These are phyloP conservation scores for Chitala chitala DNA, from an alignment of 2,113 vertebrate species.

Conservation along the genomic window DNA sequence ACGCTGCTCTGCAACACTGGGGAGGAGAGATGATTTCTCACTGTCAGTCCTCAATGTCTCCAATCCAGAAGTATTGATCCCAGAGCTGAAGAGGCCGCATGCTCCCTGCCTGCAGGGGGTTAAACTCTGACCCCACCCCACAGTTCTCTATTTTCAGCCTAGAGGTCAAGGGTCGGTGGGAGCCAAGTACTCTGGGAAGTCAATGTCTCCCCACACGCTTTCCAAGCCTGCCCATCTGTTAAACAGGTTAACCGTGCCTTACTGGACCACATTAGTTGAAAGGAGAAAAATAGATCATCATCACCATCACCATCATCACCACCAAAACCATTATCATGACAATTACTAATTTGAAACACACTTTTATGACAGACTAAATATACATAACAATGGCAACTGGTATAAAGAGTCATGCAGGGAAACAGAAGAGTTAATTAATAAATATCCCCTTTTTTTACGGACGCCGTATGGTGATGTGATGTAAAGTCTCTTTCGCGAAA, in stretches of 20 bases:
- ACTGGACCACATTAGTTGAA: constrained; percentile 27
- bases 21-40: constrained; percentile 19
- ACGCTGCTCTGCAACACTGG: not conserved
- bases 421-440: too few relatives aligned
- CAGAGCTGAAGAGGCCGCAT: constrained; percentile 23
- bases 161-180: constrained; percentile 56
- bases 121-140: constrained; percentile 49
- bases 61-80: constrained; percentile 46
- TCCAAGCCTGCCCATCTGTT: constrained; percentile 59
- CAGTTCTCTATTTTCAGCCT: constrained; percentile 47
- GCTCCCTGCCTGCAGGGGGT: constrained; percentile 47
- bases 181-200: constrained; percentile 61
- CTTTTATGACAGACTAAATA: too few relatives aligned
- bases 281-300: not conserved
- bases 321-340: not conserved
- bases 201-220: constrained; percentile 48
- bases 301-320: not conserved
- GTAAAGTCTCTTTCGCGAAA: too few relatives aligned
- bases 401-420: too few relatives aligned
- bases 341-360: not conserved
- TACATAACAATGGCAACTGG: too few relatives aligned
- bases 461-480: too few relatives aligned
- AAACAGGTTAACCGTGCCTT: constrained; percentile 59
- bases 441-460: too few relatives aligned
- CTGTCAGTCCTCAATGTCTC: constrained; percentile 32